Conservation (phyloP, 2,888 invertebrate species). For the Hypsopygia costalis region DNA sequence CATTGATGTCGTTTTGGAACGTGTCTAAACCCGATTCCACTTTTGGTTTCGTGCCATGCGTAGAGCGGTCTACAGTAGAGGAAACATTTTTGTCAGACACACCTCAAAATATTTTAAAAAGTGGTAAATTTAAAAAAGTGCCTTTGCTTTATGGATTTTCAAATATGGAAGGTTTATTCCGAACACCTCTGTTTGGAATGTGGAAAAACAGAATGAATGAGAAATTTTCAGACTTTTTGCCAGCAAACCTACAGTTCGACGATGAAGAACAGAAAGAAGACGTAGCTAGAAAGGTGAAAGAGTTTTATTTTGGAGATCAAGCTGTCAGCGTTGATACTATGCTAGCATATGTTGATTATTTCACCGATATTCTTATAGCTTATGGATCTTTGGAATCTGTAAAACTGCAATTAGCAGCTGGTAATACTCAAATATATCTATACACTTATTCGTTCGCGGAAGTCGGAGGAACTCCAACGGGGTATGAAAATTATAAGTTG, state of each 20-base stretch:
- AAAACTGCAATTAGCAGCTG: background rate
- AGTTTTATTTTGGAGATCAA: background rate
- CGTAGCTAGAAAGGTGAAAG: background rate
- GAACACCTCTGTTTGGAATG: background rate
- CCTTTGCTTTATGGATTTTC: conserved; percentile 9
- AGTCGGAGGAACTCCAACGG: conserved; percentile 10
- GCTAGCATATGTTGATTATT: background rate
- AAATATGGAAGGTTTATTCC: conserved; percentile 6
- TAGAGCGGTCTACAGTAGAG: conserved; percentile 22
- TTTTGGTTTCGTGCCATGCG: conserved; percentile 23
- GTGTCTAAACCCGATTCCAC: conserved; percentile 9
- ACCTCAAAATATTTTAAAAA: conserved; percentile 7
- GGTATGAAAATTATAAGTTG: conserved; percentile 19
- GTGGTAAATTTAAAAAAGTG: conserved; percentile 10
- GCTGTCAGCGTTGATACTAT: background rate
- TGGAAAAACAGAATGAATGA: conserved; percentile 4
- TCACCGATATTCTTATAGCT: background rate
- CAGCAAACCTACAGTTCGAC: background rate
- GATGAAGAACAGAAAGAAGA: background rate
- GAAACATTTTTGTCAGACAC: conserved; percentile 5
- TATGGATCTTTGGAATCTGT: background rate
- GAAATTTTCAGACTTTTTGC: background rate
- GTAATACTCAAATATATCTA: background rate
- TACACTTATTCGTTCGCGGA: background rate
- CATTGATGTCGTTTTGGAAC: background rate